Base-by-base conservation (phyloP, 2,888 invertebrate species). In the Iselma pallidipennis region DNA sequence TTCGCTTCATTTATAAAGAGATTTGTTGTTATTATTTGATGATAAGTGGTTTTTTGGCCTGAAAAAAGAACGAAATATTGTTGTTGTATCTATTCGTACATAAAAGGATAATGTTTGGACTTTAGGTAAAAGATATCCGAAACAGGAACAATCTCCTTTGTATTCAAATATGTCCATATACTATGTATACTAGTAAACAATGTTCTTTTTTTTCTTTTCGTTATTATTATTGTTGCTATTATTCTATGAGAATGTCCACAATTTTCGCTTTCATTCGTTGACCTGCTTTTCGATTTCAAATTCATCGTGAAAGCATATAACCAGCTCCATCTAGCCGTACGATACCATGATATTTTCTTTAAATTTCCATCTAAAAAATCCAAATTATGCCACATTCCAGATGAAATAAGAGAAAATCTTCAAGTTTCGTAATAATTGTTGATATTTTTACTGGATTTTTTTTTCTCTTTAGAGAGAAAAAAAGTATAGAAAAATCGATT, bases 181-280 rank as follows among this genome's bases (percentile, higher is more conserved):
- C 16, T n/a, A n/a, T n/a, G n/a, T n/a, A n/a, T n/a, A n/a, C n/a
- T n/a, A n/a, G n/a, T n/a, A n/a, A n/a, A n/a, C n/a, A n/a, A n/a
- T n/a, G n/a, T n/a, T n/a, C n/a, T n/a, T 6, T n/a, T 21, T 49
- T 16, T 25, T 25, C 5, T 25, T 49, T 12, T 25, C 2, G 6
- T 51, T 29, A 4, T 31, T 7, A 51, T n/a, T 12, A 31, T 51
- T 77, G 69, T 71, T 70, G 69, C 75, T 76, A 72, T 75, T 66
- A 76, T 76, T 76, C 75, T 66, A 68, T 76, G 77, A 78, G 77
- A 78, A 79, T 76, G 77, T 73, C 74, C 71, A 74, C 71, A 73
- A 45, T 78, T 79, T 79, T 79, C 80, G 78, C 80, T 79, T 80
- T 80, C 78, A 78, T 78, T 78, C 73, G 72, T 60, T 79, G 80